Evolutionary conservation across 2,113 vertebrate genomes (phyloP).

Genomic region (Procavia capensis): DNA sequence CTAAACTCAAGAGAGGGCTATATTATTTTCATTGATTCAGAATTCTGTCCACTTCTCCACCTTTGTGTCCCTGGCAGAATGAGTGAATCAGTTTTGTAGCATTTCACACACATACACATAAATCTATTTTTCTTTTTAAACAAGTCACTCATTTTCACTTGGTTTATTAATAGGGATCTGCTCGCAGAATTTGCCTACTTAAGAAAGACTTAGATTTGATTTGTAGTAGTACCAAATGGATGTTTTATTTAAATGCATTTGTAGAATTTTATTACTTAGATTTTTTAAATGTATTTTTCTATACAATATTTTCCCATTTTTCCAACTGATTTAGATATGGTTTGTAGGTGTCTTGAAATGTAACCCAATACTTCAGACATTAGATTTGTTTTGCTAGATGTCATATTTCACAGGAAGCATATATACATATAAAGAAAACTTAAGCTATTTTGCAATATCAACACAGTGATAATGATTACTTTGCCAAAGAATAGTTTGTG

Average conservation of each 20-base stretch:
- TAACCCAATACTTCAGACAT: not conserved
- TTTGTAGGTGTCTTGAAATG: not conserved
- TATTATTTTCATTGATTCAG: not conserved
- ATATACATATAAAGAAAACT: not conserved
- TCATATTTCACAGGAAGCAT: not conserved
- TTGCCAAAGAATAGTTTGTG: not conserved
- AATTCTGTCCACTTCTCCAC: not conserved
- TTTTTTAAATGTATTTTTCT: not conserved
- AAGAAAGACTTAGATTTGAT: not conserved
- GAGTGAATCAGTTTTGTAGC: not conserved
- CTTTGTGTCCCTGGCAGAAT: not conserved
- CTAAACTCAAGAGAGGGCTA: not conserved
- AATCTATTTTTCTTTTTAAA: not conserved
- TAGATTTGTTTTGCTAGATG: not conserved
- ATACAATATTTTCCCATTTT: not conserved
- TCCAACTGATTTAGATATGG: not conserved
- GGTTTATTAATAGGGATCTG: not conserved
- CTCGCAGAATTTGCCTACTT: not conserved
- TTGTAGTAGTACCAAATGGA: not conserved
- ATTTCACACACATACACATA: not conserved
- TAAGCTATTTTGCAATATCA: not conserved
- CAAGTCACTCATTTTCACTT: not conserved
- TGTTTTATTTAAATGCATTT: constrained; percentile 25
- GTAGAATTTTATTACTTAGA: not conserved
- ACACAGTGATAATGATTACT: not conserved